Conservation (phyloP, 2,888 invertebrate genomes). For the Tubulanus polymorphus region DNA sequence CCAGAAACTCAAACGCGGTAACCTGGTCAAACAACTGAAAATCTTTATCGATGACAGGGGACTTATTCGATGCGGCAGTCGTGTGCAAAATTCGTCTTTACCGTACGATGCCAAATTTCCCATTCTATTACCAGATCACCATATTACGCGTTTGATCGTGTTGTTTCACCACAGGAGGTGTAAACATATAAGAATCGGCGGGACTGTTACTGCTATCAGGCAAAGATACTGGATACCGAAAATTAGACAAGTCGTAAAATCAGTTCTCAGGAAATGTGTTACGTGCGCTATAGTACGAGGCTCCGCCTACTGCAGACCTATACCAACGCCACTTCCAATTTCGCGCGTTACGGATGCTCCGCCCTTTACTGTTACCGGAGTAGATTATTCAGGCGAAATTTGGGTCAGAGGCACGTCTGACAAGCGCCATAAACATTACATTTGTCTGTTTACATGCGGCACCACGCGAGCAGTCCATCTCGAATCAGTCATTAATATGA, state of each 20-base stretch:
- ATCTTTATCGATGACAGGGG: neutral
- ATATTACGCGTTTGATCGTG: neutral
- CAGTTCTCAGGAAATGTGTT: neutral
- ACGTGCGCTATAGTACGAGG: neutral
- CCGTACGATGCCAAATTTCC: neutral
- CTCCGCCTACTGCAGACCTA: neutral
- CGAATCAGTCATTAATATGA: neutral
- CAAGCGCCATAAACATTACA: neutral
- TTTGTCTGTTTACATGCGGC: neutral
- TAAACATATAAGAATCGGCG: neutral
- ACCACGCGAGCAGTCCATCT: neutral
- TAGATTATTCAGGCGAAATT: neutral
- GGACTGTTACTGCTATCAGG: neutral
- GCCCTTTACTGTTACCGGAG: neutral
- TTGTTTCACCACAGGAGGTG: neutral
- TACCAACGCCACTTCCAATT: neutral
- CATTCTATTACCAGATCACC: slow-evolving; percentile 1
- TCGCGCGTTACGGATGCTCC: neutral
- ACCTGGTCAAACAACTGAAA: neutral
- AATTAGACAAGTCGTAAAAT: neutral
- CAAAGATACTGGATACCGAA: neutral
- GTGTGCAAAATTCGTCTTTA: neutral
- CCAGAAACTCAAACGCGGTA: neutral
- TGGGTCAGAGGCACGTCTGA: neutral
- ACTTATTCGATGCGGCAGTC: neutral